Evolutionary conservation across 2,797 vertebrate species (phyloP).

Genomic region (Tenualosa ilisha): DNA sequence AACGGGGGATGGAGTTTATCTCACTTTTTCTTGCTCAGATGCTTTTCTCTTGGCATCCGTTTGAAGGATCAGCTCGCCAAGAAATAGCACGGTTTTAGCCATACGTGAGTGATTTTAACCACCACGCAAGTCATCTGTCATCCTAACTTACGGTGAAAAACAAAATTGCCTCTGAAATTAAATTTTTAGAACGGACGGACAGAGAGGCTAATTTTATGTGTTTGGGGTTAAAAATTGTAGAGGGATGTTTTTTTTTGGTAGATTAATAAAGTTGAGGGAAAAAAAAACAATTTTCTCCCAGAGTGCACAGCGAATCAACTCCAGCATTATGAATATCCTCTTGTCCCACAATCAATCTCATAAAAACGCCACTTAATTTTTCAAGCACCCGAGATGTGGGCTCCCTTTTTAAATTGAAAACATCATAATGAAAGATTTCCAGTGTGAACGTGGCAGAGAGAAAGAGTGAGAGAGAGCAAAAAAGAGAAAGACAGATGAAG

Average conservation of each 20-base stretch:
- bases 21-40: slow-evolving; percentile 26
- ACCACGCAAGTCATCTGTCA: slow-evolving; percentile 9
- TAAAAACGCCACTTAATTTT: slow-evolving; percentile 63
- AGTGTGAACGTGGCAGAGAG: slow-evolving; percentile 43
- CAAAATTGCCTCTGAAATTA: slow-evolving; percentile 26
- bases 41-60: not conserved
- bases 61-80: not conserved
- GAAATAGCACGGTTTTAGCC: not conserved
- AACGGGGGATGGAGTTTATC: slow-evolving; percentile 1
- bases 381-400: slow-evolving; percentile 59
- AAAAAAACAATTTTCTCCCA: slow-evolving; percentile 57
- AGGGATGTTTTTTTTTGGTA: slow-evolving; percentile 39
- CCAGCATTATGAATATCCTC: slow-evolving; percentile 61
- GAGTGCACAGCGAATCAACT: slow-evolving; percentile 61
- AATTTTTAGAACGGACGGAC: slow-evolving; percentile 58
- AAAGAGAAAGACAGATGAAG: slow-evolving; percentile 34
- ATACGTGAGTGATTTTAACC: not conserved
- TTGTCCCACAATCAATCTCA: slow-evolving; percentile 61
- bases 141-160: slow-evolving; percentile 32
- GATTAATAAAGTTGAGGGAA: slow-evolving; percentile 59
- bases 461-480: not conserved
- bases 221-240: slow-evolving; percentile 59
- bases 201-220: slow-evolving; percentile 64
- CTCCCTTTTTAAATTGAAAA: slow-evolving; percentile 65
- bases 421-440: slow-evolving; percentile 68